phyloP scores from a whole-genome alignment of 2,797 vertebrate genomes.

The Callimico goeldii region DNA sequence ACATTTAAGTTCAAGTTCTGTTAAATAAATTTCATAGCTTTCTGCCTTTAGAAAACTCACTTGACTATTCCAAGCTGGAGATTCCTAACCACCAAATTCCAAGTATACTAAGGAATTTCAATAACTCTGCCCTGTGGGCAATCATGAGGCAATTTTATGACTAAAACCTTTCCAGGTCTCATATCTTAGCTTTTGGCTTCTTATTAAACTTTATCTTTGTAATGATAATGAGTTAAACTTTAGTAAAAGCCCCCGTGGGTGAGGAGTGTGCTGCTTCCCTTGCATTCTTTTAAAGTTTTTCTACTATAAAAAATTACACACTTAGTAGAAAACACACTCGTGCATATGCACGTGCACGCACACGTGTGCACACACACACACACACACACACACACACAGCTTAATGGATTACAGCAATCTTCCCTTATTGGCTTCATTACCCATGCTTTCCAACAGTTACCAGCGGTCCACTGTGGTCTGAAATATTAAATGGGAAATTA shows the following conservation, averaged over 20 bases:
- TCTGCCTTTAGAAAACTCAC: background rate
- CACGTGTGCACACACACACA: fast-evolving
- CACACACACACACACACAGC: no score
- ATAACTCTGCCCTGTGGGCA: background rate
- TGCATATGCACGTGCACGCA: fast-evolving
- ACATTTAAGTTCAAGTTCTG: background rate
- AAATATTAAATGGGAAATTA: background rate
- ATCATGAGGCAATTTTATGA: background rate
- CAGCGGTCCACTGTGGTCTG: background rate
- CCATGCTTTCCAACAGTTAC: background rate
- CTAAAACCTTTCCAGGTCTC: background rate
- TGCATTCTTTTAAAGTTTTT: background rate
- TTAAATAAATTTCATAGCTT: background rate
- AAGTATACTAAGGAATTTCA: background rate
- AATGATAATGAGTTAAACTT: background rate
- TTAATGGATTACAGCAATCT: background rate
- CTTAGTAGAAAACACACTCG: background rate
- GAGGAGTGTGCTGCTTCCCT: background rate
- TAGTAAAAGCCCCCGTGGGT: background rate
- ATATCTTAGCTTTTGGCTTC: background rate
- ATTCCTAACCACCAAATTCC: background rate
- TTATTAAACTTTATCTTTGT: background rate
- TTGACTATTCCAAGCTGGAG: background rate
- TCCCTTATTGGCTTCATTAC: background rate
- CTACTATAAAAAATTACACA: background rate